Evolutionary conservation across 64 coral and sea anemone genomes (phyloP).

Genomic region (Porites lutea): DNA sequence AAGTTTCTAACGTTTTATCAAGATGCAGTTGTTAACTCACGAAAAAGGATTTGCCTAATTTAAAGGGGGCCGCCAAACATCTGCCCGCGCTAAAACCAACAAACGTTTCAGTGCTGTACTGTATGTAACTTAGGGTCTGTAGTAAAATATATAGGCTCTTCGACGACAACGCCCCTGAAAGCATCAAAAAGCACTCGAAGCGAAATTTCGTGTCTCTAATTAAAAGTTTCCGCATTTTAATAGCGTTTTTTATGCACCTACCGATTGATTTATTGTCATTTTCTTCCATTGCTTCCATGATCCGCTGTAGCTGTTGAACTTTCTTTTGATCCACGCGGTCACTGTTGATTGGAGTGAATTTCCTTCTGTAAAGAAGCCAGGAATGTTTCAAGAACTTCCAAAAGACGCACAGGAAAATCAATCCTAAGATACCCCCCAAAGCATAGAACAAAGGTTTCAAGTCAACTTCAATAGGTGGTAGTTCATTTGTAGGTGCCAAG

Average conservation of each 20-base stretch:
- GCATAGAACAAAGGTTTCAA: constrained; percentile 71
- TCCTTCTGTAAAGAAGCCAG: constrained; percentile 72
- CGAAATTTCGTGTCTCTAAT: no score
- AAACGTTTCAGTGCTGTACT: no score
- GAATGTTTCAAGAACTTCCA: constrained; percentile 73
- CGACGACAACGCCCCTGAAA: no score
- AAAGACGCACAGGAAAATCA: constrained; percentile 64
- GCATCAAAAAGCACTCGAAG: no score
- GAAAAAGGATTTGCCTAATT: no score
- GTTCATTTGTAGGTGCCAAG: background rate
- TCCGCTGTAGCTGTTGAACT: background rate
- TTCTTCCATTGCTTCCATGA: constrained; percentile 48
- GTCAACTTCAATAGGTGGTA: constrained; percentile 45
- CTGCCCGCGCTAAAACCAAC: no score
- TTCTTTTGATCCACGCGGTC: constrained; percentile 53
- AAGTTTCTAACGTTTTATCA: no score
- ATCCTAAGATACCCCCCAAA: constrained; percentile 11
- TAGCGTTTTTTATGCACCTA: background rate
- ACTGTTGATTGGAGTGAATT: constrained; percentile 89
- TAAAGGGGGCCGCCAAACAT: no score
- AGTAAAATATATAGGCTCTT: no score
- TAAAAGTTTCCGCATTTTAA: background rate
- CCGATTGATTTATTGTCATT: constrained; percentile 25
- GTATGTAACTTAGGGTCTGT: no score
- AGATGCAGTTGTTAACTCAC: no score